phyloP scores from a whole-genome alignment of 1,140 invertebrate genomes.

The Aphidius ervi region DNA sequence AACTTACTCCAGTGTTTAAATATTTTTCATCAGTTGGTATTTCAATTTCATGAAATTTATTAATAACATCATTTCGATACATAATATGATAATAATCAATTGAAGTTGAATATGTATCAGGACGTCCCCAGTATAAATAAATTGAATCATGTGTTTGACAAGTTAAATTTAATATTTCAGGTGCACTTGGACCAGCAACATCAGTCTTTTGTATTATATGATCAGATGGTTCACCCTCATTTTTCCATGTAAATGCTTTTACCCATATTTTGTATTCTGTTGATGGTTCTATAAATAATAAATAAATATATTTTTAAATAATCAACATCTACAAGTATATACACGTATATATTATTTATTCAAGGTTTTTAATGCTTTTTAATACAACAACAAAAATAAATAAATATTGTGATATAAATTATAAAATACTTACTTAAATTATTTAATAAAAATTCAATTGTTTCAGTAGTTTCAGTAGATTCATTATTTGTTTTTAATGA shows the following conservation, averaged over 20 bases:
- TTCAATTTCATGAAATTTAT: slow-evolving; percentile 61
- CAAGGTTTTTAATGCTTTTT: slow-evolving; percentile 1
- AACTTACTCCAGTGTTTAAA: slow-evolving; percentile 59
- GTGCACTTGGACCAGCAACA: slow-evolving; percentile 74
- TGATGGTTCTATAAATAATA: slow-evolving; percentile 57
- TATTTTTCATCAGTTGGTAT: slow-evolving; percentile 59
- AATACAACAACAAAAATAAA: not conserved
- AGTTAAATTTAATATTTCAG: slow-evolving; percentile 74
- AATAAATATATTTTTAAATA: not conserved
- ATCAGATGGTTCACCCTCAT: slow-evolving; percentile 71
- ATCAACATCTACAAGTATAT: not conserved
- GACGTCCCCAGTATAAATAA: slow-evolving; percentile 76
- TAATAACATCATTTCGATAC: slow-evolving; percentile 58
- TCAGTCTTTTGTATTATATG: slow-evolving; percentile 72
- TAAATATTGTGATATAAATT: not conserved
- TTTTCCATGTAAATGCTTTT: slow-evolving; percentile 69
- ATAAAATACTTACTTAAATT: slow-evolving; percentile 60
- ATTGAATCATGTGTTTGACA: slow-evolving; percentile 74
- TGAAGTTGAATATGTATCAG: slow-evolving; percentile 66
- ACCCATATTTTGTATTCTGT: slow-evolving; percentile 84
- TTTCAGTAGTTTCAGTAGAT: slow-evolving; percentile 19
- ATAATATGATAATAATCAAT: slow-evolving; percentile 79
- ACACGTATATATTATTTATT: slow-evolving; percentile 12
- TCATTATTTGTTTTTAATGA: slow-evolving; percentile 54
- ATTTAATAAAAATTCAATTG: slow-evolving; percentile 57